Base-by-base conservation (phyloP, 2,797 vertebrate genomes). In the Protonibea diacanthus region DNA sequence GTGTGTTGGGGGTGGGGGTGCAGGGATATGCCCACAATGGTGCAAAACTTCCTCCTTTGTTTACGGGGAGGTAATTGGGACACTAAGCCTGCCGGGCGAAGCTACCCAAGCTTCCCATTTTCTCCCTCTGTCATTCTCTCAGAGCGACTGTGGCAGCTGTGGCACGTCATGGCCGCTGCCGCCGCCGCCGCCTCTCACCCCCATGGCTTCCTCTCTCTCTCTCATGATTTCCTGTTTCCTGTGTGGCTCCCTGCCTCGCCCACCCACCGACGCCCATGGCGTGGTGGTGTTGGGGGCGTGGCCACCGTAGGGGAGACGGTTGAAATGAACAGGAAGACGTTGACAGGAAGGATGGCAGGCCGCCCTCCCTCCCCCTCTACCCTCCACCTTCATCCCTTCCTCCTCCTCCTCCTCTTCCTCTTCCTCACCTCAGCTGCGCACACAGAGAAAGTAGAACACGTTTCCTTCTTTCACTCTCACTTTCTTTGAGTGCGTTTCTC, bases 51-150 rank as follows among this genome's bases (percentile, higher is more conserved):
- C 91, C 89, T 75, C 83, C 86, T 90, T 93, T 94, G 91, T 94
- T 93, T 93, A 90, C 64, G 74, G 83, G 81, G 86, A 77, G 90
- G 83, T 93, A 94, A 94, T 87, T 93, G 90, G 92, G 90, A 89
- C 89, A 63, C 68, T 70, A 20, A 84, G 84, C 74, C 83, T 63
- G 81, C 88, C 71, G 83, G 88, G 79, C 74, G 47, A 73, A 71
- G 74, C 84, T 76, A 82, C 76, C 81, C 79, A 82, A 75, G 76
- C 60, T 63, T 80, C 82, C 55, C 76, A 51, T 83, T 78, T 72
- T 84, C 80, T 76, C 74, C 66, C 53, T 83, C 77, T 84, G 83
- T 87, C 82, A 71, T 71, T 86, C 76, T 91, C 63, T 80, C 61
- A 53, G 78, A 83, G 80, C 51, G 59, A 61, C 81, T 51, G 77